Percentiles rank a stretch among this genome's conserved stretches.
Evolutionary conservation across 1,140 invertebrate genomes (phyloP).

Genomic region (Eufriesea mexicana): DNA sequence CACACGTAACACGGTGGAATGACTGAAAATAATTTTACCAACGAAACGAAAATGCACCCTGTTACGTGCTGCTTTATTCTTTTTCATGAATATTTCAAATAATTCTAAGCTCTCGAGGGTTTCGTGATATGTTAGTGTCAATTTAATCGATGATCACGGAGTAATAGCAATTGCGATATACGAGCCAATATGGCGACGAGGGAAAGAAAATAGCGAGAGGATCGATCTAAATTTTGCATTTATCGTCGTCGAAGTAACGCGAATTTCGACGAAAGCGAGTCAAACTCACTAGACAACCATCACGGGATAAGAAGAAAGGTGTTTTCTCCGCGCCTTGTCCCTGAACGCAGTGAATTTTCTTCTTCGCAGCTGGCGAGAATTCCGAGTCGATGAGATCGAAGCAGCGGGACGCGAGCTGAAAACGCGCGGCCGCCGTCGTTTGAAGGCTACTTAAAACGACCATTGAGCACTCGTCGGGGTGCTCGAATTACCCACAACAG

Average conservation of each 20-base stretch:
- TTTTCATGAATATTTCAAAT: no score
- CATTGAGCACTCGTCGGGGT: slow-evolving; percentile 65
- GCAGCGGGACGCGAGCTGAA: slow-evolving; percentile 48
- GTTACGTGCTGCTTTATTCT: no score
- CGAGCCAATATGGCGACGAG: no score
- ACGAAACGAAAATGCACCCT: no score
- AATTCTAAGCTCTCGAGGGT: no score
- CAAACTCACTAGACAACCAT: slow-evolving; percentile 24
- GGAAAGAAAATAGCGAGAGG: no score
- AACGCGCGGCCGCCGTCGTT: slow-evolving; percentile 57
- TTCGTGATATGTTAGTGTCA: no score
- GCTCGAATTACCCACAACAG: slow-evolving; percentile 75
- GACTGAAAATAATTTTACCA: no score
- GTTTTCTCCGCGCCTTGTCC: not conserved
- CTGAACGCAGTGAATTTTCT: slow-evolving; percentile 41
- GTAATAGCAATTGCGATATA: no score
- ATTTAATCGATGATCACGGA: no score
- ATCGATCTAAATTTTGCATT: no score
- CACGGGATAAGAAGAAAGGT: not conserved
- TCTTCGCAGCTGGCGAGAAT: slow-evolving; percentile 51
- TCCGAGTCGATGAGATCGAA: slow-evolving; percentile 60
- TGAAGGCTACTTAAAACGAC: slow-evolving; percentile 59
- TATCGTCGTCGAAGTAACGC: not conserved
- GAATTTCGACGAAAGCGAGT: not conserved
- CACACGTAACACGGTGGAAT: no score